A percentile compares a stretch with the other conserved stretches of the same genome.
Conservation (phyloP, 2,888 invertebrate genomes). For the Belgica antarctica region DNA sequence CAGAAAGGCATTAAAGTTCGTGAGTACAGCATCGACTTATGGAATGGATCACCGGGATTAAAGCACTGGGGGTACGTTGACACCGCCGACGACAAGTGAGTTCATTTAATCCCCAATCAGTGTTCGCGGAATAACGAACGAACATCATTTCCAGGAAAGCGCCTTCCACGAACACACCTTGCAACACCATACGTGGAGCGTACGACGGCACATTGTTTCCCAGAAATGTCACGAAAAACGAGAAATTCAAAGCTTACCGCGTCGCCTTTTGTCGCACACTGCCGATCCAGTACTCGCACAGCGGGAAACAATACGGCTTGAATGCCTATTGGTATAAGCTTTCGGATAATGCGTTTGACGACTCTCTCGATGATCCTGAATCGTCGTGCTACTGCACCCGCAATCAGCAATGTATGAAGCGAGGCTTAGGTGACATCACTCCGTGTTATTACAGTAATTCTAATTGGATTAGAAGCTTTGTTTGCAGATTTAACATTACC, state of each 20-base stretch:
- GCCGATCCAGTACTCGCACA: slow-evolving; percentile 57
- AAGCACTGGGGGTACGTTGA: slow-evolving; percentile 63
- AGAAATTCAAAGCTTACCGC: slow-evolving; percentile 64
- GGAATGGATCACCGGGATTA: slow-evolving; percentile 67
- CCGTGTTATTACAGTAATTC: slow-evolving; percentile 70
- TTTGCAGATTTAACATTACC: too few species aligned
- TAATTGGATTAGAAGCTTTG: slow-evolving; percentile 13
- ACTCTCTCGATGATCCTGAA: slow-evolving; percentile 57
- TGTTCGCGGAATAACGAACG: too few species aligned
- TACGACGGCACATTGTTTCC: slow-evolving; percentile 75
- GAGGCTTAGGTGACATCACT: slow-evolving; percentile 66
- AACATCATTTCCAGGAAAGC: too few species aligned
- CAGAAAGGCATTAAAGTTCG: slow-evolving; percentile 45
- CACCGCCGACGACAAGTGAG: neutral
- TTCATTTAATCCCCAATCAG: neutral
- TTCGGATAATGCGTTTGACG: slow-evolving; percentile 61
- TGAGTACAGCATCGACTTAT: slow-evolving; percentile 60
- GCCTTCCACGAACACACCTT: slow-evolving; percentile 58
- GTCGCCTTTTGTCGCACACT: slow-evolving; percentile 74
- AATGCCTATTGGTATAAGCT: slow-evolving; percentile 63
- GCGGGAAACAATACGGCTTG: slow-evolving; percentile 57
- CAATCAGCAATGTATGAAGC: slow-evolving; percentile 57
- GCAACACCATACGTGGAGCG: slow-evolving; percentile 66
- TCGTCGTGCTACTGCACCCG: slow-evolving; percentile 65
- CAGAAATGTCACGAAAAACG: slow-evolving; percentile 58